phyloP scores from a whole-genome alignment of 2,888 invertebrate species.

The Pristionchus exspectatus region DNA sequence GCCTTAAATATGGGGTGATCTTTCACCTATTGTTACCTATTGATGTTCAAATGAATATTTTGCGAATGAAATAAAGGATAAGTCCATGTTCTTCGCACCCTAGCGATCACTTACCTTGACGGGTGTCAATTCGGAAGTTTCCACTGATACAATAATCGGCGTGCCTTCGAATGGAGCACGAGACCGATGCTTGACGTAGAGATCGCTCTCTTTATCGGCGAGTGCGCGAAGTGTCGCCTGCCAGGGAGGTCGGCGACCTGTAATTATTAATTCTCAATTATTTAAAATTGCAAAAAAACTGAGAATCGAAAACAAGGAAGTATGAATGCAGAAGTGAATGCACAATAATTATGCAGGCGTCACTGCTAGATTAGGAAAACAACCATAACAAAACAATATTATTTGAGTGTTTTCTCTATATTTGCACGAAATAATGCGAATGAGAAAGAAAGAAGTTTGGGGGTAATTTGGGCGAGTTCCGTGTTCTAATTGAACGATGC shows the following conservation, averaged over 20 bases:
- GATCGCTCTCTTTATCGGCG: constrained; percentile 30
- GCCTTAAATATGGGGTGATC: background rate
- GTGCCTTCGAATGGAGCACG: background rate
- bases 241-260: constrained; percentile 44
- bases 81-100: background rate
- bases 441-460: background rate
- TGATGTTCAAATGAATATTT: background rate
- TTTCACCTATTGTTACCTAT: background rate
- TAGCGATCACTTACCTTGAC: background rate
- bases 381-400: background rate
- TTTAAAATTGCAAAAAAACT: background rate
- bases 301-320: background rate
- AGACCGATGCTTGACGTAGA: background rate
- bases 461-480: background rate
- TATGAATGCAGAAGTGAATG: background rate
- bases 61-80: background rate
- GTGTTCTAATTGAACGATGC: background rate
- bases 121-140: constrained; percentile 19
- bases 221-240: constrained; percentile 20
- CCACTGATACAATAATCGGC: background rate
- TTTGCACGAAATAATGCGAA: background rate
- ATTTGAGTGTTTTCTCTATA: background rate
- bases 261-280: background rate
- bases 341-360: background rate
- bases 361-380: background rate